These are phyloP conservation scores for Prochilodus magdalenae DNA, from an alignment of 2,113 vertebrate genomes.

Conservation along the genomic window DNA sequence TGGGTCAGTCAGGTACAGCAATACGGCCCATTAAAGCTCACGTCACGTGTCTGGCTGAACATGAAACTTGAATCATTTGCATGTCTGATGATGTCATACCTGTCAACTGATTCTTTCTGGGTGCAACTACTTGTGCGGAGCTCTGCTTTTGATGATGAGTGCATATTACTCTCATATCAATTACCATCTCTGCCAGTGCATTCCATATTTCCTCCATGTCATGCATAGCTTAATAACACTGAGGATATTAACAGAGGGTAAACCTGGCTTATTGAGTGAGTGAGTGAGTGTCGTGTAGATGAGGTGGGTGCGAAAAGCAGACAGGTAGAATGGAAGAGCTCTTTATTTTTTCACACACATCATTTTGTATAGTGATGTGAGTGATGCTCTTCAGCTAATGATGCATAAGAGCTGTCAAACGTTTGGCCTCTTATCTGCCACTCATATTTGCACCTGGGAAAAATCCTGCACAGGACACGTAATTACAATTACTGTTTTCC, in stretches of 20 bases:
- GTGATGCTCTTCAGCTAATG: constrained; percentile 45
- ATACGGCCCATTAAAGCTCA: no score
- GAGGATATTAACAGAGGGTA: neutral
- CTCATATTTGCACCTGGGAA: constrained; percentile 50
- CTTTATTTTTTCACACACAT: constrained; percentile 1
- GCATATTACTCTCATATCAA: no score
- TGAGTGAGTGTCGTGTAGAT: neutral
- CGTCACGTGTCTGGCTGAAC: no score
- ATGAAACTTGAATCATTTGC: no score
- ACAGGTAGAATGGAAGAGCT: neutral
- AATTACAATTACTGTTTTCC: constrained; percentile 49
- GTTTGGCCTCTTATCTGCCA: constrained; percentile 43
- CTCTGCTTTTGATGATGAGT: no score
- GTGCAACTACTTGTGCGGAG: no score
- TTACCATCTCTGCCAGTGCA: neutral
- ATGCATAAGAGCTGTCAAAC: constrained; percentile 40
- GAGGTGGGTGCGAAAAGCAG: neutral
- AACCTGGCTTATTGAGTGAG: neutral
- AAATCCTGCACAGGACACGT: constrained; percentile 34
- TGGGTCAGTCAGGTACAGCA: no score
- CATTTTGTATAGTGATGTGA: constrained; percentile 26
- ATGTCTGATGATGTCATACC: no score
- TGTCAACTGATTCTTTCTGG: no score
- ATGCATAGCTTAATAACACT: neutral
- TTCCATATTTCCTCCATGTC: neutral